Percentiles rank a stretch among this genome's conserved stretches.
phyloP scores from a whole-genome alignment of 2,797 vertebrate genomes.

The Notolepis coatsorum region DNA sequence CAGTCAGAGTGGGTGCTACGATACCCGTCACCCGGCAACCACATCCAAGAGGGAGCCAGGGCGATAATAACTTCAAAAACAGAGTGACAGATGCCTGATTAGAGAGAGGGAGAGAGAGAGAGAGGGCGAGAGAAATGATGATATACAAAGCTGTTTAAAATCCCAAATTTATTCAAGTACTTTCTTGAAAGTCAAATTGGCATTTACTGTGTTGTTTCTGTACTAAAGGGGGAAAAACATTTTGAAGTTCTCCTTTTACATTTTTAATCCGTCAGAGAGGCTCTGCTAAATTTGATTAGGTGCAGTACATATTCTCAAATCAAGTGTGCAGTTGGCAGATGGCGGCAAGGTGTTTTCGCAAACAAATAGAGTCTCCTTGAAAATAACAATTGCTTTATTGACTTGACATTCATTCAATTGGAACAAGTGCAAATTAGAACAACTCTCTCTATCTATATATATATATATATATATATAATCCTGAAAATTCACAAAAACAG shows the following conservation, averaged over 20 bases:
- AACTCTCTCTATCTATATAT: constrained; percentile 30
- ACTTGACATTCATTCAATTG: constrained; percentile 70
- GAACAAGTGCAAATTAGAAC: constrained; percentile 72
- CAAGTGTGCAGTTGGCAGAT: constrained; percentile 87
- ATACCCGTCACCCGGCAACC: constrained; percentile 99
- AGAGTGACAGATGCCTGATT: constrained; percentile 99
- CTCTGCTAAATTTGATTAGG: constrained; percentile 93
- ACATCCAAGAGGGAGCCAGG: constrained; percentile 99
- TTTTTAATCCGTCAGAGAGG: constrained; percentile 90
- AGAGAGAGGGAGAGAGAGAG: constrained; percentile 87
- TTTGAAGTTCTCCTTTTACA: constrained; percentile 69
- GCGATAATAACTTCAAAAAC: constrained; percentile 99
- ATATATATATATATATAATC: too few species aligned
- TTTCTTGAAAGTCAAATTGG: constrained; percentile 96
- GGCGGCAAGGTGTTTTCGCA: constrained; percentile 79
- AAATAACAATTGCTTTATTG: constrained; percentile 77
- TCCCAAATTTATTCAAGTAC: constrained; percentile 97
- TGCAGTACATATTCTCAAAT: constrained; percentile 95
- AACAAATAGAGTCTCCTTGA: constrained; percentile 75
- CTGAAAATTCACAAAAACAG: constrained; percentile 29
- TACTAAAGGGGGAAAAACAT: constrained; percentile 61
- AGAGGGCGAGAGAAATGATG: constrained; percentile 76
- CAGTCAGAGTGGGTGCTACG: constrained; percentile 99
- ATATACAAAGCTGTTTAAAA: constrained; percentile 95
- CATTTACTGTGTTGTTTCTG: constrained; percentile 58